Conservation (phyloP, 2,113 vertebrate genomes). For the Tamias sibiricus region DNA sequence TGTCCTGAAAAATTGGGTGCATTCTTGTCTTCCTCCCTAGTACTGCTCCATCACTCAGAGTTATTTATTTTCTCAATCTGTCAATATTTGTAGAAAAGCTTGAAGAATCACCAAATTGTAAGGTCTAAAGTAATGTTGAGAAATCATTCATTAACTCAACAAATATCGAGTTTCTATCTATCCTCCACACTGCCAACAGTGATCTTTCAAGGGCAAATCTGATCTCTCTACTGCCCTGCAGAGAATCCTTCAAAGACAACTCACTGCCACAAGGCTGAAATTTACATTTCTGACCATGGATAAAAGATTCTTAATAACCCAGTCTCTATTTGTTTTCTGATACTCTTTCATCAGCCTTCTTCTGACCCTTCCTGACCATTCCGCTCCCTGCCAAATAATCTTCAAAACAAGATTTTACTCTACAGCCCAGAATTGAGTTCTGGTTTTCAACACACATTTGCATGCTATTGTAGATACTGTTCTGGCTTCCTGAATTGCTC, state of each 20-base stretch:
- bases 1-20: conserved; percentile 41
- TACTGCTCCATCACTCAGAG: conserved; percentile 50
- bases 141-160: conserved; percentile 73
- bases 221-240: conserved; percentile 18
- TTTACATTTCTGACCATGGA: neutral
- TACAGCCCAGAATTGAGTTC: neutral
- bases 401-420: neutral
- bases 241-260: conserved; percentile 51
- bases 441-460: neutral
- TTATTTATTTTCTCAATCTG: conserved; percentile 70
- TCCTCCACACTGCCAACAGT: neutral
- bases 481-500: neutral
- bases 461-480: neutral
- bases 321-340: neutral
- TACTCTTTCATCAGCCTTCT: neutral
- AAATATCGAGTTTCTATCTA: conserved; percentile 59
- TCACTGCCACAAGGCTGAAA: conserved; percentile 32
- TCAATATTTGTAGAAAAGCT: conserved; percentile 73
- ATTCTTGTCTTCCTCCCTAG: conserved; percentile 43
- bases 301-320: neutral
- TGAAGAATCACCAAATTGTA: conserved; percentile 74
- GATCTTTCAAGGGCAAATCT: conserved; percentile 65
- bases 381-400: neutral
- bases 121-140: conserved; percentile 60
- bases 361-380: neutral